A percentile compares a stretch with the other conserved stretches of the same genome.
Evolutionary conservation across 2,888 invertebrate genomes (phyloP).

Genomic region (Notodonta ziczac): DNA sequence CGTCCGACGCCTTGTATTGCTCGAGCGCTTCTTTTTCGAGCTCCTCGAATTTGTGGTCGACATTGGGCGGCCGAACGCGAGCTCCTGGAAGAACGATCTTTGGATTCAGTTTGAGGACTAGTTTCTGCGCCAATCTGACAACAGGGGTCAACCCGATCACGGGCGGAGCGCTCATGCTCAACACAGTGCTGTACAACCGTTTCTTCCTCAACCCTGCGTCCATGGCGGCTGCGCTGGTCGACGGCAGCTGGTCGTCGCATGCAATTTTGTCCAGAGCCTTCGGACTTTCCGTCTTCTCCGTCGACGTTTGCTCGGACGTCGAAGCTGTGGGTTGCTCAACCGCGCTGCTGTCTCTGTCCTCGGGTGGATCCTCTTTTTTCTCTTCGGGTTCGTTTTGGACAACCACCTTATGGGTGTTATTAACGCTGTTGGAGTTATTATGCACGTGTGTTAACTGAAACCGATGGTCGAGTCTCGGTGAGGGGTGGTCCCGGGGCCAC

Average conservation of each 20-base stretch:
- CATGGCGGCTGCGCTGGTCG: constrained; percentile 63
- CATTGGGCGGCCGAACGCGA: constrained; percentile 61
- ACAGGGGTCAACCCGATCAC: constrained; percentile 59
- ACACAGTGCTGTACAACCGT: constrained; percentile 82
- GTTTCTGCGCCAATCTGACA: constrained; percentile 68
- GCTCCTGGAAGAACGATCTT: constrained; percentile 68
- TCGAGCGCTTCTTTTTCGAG: constrained; percentile 85
- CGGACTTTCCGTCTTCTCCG: constrained; percentile 45
- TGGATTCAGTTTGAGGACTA: constrained; percentile 70
- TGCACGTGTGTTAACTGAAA: constrained; percentile 52
- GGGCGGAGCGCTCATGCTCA: constrained; percentile 75
- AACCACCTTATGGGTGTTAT: constrained; percentile 29
- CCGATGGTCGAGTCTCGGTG: constrained; percentile 57
- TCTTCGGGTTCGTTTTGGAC: constrained; percentile 41
- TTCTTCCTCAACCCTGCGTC: constrained; percentile 67
- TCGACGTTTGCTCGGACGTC: constrained; percentile 35
- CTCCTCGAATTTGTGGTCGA: constrained; percentile 80
- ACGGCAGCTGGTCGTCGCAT: constrained; percentile 60
- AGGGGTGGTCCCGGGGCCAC: constrained; percentile 70
- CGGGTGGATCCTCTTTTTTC: constrained; percentile 31
- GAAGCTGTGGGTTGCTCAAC: constrained; percentile 30
- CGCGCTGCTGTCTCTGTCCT: constrained; percentile 38
- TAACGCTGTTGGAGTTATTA: constrained; percentile 13
- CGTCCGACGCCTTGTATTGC: constrained; percentile 84
- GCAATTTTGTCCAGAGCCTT: constrained; percentile 48